Percentiles rank a stretch among this genome's conserved stretches.
Evolutionary conservation across 2,797 vertebrate genomes (phyloP).

Genomic region (Semaprochilodus insignis): DNA sequence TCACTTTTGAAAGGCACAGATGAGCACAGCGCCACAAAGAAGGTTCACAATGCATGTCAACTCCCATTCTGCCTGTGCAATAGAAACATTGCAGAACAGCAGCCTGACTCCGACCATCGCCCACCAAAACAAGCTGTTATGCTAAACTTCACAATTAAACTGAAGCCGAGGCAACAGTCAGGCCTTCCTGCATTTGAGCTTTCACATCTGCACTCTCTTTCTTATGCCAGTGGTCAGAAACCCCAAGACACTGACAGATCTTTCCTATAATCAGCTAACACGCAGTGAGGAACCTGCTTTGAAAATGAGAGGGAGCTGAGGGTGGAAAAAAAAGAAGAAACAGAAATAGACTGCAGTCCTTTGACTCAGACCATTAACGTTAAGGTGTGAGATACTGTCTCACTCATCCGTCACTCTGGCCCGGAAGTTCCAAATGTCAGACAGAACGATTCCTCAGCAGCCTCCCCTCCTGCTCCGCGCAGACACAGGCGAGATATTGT

Average conservation of each 20-base stretch:
- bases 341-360: constrained; percentile 35
- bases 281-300: constrained; percentile 28
- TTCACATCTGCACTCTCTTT: constrained; percentile 32
- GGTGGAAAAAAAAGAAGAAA: background rate
- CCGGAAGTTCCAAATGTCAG: constrained; percentile 72
- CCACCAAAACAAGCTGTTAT: constrained; percentile 44
- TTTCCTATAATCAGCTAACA: constrained; percentile 46
- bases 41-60: constrained; percentile 58
- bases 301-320: constrained; percentile 12
- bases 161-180: constrained; percentile 6
- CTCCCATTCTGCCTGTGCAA: constrained; percentile 42
- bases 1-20: constrained; percentile 51
- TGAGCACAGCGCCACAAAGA: constrained; percentile 49
- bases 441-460: constrained; percentile 71
- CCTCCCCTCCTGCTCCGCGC: constrained; percentile 43
- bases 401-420: constrained; percentile 73
- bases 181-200: constrained; percentile 18
- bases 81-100: constrained; percentile 36
- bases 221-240: constrained; percentile 16
- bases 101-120: constrained; percentile 40
- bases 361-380: constrained; percentile 62
- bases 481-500: constrained; percentile 70
- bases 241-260: constrained; percentile 40
- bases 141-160: constrained; percentile 43
- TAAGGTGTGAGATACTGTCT: constrained; percentile 65